A percentile compares a stretch with the other conserved stretches of the same genome.
phyloP scores from a whole-genome alignment of 2,888 invertebrate species.

The Petrolisthes cinctipes region DNA sequence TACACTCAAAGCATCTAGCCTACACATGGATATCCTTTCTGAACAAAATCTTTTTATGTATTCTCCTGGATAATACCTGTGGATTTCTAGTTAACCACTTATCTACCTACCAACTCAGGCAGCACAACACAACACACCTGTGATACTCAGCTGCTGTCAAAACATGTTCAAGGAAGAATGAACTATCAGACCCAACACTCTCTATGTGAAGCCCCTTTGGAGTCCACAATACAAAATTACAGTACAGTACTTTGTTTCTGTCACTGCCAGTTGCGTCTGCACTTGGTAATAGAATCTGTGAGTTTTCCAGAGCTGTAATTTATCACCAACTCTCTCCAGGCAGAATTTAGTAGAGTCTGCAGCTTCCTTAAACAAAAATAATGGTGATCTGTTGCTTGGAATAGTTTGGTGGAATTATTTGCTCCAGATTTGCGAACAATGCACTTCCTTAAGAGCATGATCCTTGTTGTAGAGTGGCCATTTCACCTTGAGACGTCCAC shows the following conservation, averaged over 20 bases:
- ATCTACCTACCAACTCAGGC: background rate
- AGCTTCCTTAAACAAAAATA: no score
- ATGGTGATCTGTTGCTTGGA: no score
- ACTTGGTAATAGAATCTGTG: background rate
- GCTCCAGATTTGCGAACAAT: no score
- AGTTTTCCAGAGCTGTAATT: background rate
- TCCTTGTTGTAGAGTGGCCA: background rate
- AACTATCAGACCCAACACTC: background rate
- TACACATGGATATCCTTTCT: background rate
- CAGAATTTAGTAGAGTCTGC: background rate
- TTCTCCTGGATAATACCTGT: background rate
- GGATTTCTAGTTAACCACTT: background rate
- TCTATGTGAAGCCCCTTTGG: background rate
- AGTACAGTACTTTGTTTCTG: background rate
- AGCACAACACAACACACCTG: background rate
- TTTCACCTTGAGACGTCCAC: background rate
- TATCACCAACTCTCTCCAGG: background rate
- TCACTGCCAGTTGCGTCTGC: background rate
- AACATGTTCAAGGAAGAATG: background rate
- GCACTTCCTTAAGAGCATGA: background rate
- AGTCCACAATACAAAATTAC: background rate
- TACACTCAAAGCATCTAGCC: background rate
- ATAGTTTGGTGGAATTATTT: no score
- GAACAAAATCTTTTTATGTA: background rate
- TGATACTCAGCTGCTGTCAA: background rate